A percentile compares a stretch with the other conserved stretches of the same genome.
Conservation (phyloP, 1,140 invertebrate genomes). For the Gonatopus flavifemur region DNA sequence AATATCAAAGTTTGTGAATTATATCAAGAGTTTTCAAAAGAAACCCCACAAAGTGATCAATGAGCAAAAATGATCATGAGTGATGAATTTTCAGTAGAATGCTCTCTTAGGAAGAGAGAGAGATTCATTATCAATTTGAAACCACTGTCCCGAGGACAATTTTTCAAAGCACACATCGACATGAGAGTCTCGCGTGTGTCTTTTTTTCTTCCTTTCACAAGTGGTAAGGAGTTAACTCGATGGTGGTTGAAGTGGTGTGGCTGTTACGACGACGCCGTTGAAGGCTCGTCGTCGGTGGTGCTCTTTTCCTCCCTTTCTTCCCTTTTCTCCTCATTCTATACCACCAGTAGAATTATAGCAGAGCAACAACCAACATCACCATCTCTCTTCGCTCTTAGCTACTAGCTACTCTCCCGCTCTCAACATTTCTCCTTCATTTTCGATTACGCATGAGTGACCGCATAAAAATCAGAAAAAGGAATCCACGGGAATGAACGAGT, state of each 20-base stretch:
- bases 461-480: slow-evolving; percentile 49
- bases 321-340: slow-evolving; percentile 7
- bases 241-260: slow-evolving; percentile 32
- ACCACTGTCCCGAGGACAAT: no score
- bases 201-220: slow-evolving; percentile 30
- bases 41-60: no score
- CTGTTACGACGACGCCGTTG: slow-evolving; percentile 17
- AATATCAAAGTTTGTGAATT: no score
- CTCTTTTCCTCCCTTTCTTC: slow-evolving; percentile 12
- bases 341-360: no score
- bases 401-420: neutral
- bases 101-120: no score
- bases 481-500: slow-evolving; percentile 40
- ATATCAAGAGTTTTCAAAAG: no score
- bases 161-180: no score
- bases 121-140: no score
- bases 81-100: no score
- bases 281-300: slow-evolving; percentile 11
- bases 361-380: slow-evolving; percentile 4
- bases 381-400: slow-evolving; percentile 12
- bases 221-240: slow-evolving; percentile 29
- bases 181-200: no score
- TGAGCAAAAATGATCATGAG: no score
- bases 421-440: slow-evolving; percentile 30
- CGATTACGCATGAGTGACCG: slow-evolving; percentile 42